These are phyloP conservation scores for Zalophus californianus DNA, from an alignment of 2,797 vertebrate species.

Conservation along the genomic window DNA sequence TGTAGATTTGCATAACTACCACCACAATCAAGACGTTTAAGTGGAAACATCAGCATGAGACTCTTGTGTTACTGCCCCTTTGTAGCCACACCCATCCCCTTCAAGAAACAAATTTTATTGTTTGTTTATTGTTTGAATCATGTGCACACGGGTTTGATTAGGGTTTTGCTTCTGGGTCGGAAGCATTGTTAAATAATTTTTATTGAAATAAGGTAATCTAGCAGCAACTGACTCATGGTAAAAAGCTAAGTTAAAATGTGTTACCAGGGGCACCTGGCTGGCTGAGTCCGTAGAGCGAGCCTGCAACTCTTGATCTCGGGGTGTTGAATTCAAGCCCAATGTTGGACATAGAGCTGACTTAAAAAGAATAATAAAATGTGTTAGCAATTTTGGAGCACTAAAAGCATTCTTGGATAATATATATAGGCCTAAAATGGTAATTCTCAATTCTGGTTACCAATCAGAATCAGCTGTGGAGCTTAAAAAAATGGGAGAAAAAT, in stretches of 20 bases:
- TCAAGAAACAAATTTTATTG: constrained; percentile 13
- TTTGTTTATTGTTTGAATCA: background rate
- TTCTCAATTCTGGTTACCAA: background rate
- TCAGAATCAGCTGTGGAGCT: background rate
- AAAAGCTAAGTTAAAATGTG: constrained; percentile 4
- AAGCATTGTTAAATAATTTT: constrained; percentile 34
- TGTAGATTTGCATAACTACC: background rate
- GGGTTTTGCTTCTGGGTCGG: constrained; percentile 36
- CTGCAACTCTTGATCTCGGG: background rate
- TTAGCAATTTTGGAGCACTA: background rate
- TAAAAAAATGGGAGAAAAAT: background rate
- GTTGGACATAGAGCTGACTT: background rate
- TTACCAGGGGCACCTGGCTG: background rate
- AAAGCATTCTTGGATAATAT: background rate
- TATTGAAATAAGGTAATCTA: background rate
- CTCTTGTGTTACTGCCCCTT: background rate
- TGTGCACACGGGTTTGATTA: constrained; percentile 24
- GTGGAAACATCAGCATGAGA: background rate
- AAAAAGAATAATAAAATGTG: background rate
- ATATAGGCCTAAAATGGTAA: background rate
- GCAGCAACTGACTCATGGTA: background rate
- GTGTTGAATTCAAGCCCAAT: background rate
- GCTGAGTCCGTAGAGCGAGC: background rate
- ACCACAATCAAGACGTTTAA: background rate
- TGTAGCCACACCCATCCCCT: background rate